phyloP scores from a whole-genome alignment of 2,797 vertebrate species.

The Tenualosa thibaudeaui region DNA sequence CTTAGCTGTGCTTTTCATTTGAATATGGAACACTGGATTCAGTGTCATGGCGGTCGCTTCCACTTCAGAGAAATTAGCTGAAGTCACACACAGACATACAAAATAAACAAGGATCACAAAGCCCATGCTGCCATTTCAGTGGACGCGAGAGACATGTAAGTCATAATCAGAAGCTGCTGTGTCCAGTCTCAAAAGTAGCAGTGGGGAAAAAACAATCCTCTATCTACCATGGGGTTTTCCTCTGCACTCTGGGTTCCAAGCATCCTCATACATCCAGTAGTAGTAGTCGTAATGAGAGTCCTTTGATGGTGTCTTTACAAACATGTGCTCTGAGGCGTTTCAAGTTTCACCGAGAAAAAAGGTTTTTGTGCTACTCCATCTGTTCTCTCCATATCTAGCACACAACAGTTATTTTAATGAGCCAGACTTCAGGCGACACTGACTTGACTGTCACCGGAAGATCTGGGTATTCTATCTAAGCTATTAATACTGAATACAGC shows the following conservation, averaged over 20 bases:
- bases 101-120: constrained; percentile 11
- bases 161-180: neutral
- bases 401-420: constrained; percentile 16
- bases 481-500: constrained; percentile 20
- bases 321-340: constrained; percentile 22
- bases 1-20: constrained; percentile 16
- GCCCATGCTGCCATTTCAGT: constrained; percentile 20
- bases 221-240: neutral
- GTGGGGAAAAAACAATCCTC: neutral
- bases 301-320: constrained; percentile 21
- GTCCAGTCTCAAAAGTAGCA: constrained; percentile 3
- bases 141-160: neutral
- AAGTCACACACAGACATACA: constrained; percentile 20
- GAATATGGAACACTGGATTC: neutral
- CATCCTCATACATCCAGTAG: neutral
- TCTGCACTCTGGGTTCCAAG: neutral
- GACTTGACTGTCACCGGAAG: constrained; percentile 15
- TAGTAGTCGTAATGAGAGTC: neutral
- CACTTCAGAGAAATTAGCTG: constrained; percentile 8
- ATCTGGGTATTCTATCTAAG: constrained; percentile 18
- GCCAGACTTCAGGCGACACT: constrained; percentile 1
- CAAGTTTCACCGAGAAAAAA: neutral
- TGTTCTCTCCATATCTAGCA: neutral
- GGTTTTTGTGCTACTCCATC: constrained; percentile 10
- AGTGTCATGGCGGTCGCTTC: neutral